Conservation (phyloP, 1,140 invertebrate genomes). For the Oncopodura yosiiana region DNA sequence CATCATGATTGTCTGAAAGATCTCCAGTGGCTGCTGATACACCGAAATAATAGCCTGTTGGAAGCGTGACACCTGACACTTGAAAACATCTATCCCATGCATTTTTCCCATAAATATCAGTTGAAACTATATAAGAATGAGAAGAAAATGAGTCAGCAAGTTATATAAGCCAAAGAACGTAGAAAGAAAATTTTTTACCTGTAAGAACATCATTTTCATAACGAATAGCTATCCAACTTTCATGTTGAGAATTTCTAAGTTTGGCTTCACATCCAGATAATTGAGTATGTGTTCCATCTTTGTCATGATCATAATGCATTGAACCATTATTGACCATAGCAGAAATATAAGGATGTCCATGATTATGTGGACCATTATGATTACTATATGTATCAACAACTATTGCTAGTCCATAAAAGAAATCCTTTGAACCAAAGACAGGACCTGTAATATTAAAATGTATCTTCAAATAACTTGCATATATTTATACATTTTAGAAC, state of each 20-base stretch:
- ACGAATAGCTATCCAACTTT: conserved; percentile 79
- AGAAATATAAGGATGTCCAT: conserved; percentile 95
- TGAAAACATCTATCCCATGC: conserved; percentile 89
- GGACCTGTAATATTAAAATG: too few relatives aligned
- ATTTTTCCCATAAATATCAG: conserved; percentile 81
- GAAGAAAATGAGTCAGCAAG: conserved; percentile 9
- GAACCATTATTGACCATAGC: conserved; percentile 97
- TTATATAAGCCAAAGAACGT: neutral
- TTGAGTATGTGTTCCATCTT: conserved; percentile 96
- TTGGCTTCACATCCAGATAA: conserved; percentile 87
- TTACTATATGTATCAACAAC: conserved; percentile 99
- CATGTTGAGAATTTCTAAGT: conserved; percentile 83
- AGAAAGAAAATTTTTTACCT: conserved; percentile 41
- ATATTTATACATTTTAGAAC: too few relatives aligned
- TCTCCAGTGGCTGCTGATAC: conserved; percentile 92
- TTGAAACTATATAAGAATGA: conserved; percentile 68
- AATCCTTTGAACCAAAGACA: conserved; percentile 92
- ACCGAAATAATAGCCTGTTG: conserved; percentile 92
- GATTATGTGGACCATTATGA: conserved; percentile 97
- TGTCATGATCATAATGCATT: conserved; percentile 92
- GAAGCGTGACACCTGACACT: conserved; percentile 79
- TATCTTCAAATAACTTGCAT: too few relatives aligned
- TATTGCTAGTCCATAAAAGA: conserved; percentile 82
- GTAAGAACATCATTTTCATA: conserved; percentile 83
- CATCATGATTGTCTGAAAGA: conserved; percentile 92